Conservation (phyloP, 2,888 invertebrate genomes). For the Orthonevra nobilis region DNA sequence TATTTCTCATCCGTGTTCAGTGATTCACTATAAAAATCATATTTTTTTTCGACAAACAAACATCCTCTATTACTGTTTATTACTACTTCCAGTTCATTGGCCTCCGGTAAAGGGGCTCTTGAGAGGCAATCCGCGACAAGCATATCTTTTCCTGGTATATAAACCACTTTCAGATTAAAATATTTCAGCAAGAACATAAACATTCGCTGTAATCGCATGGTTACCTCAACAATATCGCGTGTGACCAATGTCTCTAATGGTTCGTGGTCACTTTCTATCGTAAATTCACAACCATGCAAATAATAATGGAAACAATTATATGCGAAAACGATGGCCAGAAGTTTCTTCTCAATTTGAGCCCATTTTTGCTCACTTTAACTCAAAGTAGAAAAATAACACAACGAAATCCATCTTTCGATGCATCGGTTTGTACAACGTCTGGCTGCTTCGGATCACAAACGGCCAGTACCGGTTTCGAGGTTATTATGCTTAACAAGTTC, state of each 20-base stretch:
- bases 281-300: slow-evolving; percentile 31
- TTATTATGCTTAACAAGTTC: too few species aligned
- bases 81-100: neutral
- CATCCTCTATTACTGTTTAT: neutral
- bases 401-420: neutral
- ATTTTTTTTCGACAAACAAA: slow-evolving; percentile 21
- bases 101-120: neutral
- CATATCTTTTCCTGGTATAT: slow-evolving; percentile 26
- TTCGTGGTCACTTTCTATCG: slow-evolving; percentile 4
- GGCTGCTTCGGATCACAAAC: too few species aligned
- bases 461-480: too few species aligned
- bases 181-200: slow-evolving; percentile 25
- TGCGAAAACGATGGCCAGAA: slow-evolving; percentile 75
- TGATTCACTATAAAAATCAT: slow-evolving; percentile 1
- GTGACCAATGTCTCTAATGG: too few species aligned
- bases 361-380: neutral
- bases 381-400: neutral
- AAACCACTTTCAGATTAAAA: slow-evolving; percentile 3
- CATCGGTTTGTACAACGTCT: too few species aligned
- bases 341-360: too few species aligned
- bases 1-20: neutral
- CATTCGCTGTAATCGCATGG: neutral
- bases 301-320: slow-evolving; percentile 25
- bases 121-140: slow-evolving; percentile 22
- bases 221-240: neutral